A percentile compares a stretch with the other conserved stretches of the same genome.
Conservation (phyloP, 2,888 invertebrate species). For the Chrysina gloriosa region DNA sequence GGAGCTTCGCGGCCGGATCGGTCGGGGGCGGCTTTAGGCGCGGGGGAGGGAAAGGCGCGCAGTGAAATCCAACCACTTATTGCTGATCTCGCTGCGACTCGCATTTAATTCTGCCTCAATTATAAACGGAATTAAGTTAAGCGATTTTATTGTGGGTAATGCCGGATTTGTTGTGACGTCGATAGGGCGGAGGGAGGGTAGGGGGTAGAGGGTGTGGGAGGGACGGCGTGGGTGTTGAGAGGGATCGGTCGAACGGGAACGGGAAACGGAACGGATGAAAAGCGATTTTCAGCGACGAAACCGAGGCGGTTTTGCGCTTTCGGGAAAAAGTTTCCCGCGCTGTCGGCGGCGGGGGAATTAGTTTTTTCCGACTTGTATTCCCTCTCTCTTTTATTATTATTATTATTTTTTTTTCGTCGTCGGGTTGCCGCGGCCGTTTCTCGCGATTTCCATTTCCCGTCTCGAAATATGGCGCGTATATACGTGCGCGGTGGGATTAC, state of each 20-base stretch:
- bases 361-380: constrained; percentile 6
- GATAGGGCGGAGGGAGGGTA: not conserved
- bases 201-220: not conserved
- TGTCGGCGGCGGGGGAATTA: not conserved
- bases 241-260: too few species aligned
- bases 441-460: too few species aligned
- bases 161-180: constrained; percentile 21
- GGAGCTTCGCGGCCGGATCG: not conserved
- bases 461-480: too few species aligned
- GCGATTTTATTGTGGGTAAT: constrained; percentile 35
- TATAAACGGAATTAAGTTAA: constrained; percentile 42
- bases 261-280: not conserved
- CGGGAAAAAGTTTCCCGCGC: constrained; percentile 11
- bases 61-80: constrained; percentile 38
- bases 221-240: not conserved
- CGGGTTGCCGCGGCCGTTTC: not conserved
- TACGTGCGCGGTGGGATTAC: too few species aligned
- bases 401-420: not conserved
- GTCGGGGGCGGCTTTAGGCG: not conserved
- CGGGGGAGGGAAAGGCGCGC: not conserved
- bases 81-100: constrained; percentile 36
- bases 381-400: not conserved
- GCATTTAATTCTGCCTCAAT: constrained; percentile 41
- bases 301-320: not conserved
- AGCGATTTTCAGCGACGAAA: not conserved